These are phyloP conservation scores for Alentia gelatinosa DNA, from an alignment of 2,888 invertebrate species.

Conservation along the genomic window DNA sequence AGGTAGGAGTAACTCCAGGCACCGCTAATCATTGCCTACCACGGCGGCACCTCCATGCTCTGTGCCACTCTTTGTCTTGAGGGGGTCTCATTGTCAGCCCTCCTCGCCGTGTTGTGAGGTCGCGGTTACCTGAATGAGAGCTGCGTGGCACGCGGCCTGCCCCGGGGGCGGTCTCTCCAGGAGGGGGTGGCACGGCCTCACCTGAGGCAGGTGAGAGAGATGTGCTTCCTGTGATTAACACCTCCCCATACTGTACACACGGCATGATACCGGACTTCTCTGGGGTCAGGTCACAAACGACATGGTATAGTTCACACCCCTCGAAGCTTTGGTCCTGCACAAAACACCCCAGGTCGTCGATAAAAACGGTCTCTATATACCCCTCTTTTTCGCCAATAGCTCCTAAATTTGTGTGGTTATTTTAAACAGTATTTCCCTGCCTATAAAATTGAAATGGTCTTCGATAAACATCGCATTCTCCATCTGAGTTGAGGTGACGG, in stretches of 20 bases:
- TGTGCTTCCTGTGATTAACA: slow-evolving; percentile 32
- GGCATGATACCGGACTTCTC: not conserved
- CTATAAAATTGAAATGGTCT: no score
- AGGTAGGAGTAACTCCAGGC: not conserved
- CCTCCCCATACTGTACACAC: not conserved
- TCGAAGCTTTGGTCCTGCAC: no score
- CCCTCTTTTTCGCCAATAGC: no score
- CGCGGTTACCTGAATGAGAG: not conserved
- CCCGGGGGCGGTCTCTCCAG: not conserved
- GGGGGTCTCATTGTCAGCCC: slow-evolving; percentile 2
- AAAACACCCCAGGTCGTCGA: no score
- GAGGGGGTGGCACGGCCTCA: slow-evolving; percentile 17
- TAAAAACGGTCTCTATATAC: no score
- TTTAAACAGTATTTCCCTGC: no score
- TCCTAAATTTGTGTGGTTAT: no score
- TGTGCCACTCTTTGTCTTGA: not conserved
- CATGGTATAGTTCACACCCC: not conserved
- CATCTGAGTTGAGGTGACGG: not conserved
- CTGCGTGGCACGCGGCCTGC: not conserved
- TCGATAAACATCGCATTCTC: no score
- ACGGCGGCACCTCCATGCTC: not conserved
- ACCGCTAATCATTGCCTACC: not conserved
- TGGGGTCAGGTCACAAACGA: not conserved
- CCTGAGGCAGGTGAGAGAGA: slow-evolving; percentile 29
- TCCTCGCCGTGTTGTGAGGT: not conserved